phyloP scores from a whole-genome alignment of 2,888 invertebrate genomes.

The Pollenia angustigena region DNA sequence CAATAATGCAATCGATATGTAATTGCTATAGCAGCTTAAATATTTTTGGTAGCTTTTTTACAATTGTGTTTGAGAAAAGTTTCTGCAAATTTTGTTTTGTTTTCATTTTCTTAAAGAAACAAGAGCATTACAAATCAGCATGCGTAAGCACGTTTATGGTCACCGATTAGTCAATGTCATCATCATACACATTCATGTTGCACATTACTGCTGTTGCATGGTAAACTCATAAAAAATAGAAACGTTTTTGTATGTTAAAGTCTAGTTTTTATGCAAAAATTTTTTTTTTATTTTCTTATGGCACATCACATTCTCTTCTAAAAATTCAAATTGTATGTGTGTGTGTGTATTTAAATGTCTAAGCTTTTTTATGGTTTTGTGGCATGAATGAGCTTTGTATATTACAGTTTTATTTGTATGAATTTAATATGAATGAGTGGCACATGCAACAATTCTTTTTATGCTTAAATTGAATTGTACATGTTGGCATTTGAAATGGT shows the following conservation, averaged over 20 bases:
- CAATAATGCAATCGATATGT: slow-evolving; percentile 64
- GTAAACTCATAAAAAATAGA: slow-evolving; percentile 7
- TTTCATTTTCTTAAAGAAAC: slow-evolving; percentile 48
- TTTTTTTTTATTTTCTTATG: slow-evolving; percentile 13
- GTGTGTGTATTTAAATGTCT: slow-evolving; percentile 8
- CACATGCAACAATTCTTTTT: slow-evolving; percentile 70
- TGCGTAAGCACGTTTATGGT: slow-evolving; percentile 76
- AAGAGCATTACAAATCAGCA: slow-evolving; percentile 75
- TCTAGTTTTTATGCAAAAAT: slow-evolving; percentile 59
- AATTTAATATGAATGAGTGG: slow-evolving; percentile 72
- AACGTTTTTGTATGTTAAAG: neutral
- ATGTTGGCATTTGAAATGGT: slow-evolving; percentile 70
- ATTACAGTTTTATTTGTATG: slow-evolving; percentile 51
- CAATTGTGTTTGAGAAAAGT: neutral
- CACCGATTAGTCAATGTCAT: slow-evolving; percentile 77
- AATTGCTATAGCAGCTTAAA: slow-evolving; percentile 52
- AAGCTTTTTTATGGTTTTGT: slow-evolving; percentile 41
- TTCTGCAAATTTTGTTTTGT: slow-evolving; percentile 10
- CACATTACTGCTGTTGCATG: slow-evolving; percentile 60
- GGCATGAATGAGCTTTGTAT: slow-evolving; percentile 67
- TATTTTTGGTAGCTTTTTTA: slow-evolving; percentile 47
- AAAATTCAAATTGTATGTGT: slow-evolving; percentile 4
- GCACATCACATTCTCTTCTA: slow-evolving; percentile 55
- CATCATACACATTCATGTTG: slow-evolving; percentile 68
- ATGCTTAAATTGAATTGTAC: slow-evolving; percentile 64